Evolutionary conservation across 2,888 invertebrate genomes (phyloP), one percentile per base, ranked within the genome.

Genomic region (Clunio marinus): DNA sequence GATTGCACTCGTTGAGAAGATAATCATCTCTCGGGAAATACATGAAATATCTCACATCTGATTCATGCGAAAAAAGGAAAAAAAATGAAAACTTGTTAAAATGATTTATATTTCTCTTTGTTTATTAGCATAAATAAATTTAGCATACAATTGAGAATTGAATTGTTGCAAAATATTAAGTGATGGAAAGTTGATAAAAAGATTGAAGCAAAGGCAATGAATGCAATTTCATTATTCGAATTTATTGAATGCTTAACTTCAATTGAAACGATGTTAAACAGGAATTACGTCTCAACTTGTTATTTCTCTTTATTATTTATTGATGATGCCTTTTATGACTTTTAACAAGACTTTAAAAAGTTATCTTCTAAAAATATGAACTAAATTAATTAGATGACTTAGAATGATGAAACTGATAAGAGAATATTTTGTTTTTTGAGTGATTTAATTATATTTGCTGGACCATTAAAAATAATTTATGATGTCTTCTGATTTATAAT

Each of bases 21-120:
- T 65, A 65, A 65, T 46, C 27, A 65, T 65, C 63, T 65, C 63
- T 27, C 27, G 46, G 63, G 63, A 65, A 65, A 65, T 65, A 37
- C 63, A 28, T 65, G 46, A 46, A 46, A 65, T 65, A 46, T 65
- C 63, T 65, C 28, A 17, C 63, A 65, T 37, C 15, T 27, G 24
- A 65, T 25, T 37, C 45, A 46, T 62, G n/a, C 41, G 20, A 10
- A 46, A 46, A 5, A 15, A 46, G 46, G 13, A 28, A 20, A 8
- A 13, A 59, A 20, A 59, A 24, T 10, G 32, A 41, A 41, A 25
- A 65, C 46, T 65, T 41, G 45, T 46, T 65, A 45, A 65, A 65
- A 65, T 65, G 63, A 65, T 65, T 65, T 65, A 65, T 37, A 27
- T 46, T 45, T 28, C 46, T 46, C 37, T 27, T 35, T 7, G 41